These are phyloP conservation scores for Perithous albicinctus DNA, from an alignment of 2,888 invertebrate genomes.

Conservation along the genomic window DNA sequence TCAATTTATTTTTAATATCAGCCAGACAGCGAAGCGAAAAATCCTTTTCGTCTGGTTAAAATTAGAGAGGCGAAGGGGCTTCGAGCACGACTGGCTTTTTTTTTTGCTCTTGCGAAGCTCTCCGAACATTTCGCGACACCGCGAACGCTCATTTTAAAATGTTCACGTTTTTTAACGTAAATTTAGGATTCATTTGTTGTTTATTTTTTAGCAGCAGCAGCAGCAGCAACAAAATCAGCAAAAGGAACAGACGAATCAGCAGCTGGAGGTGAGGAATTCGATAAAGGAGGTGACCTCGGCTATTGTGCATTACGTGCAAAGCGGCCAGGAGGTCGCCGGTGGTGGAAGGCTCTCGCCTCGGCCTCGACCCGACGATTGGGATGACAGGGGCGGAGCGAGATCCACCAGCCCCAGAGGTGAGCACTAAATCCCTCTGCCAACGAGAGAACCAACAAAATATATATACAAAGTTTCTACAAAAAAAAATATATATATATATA, in stretches of 20 bases:
- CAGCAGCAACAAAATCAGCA: constrained; percentile 73
- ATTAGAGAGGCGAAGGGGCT: constrained; percentile 57
- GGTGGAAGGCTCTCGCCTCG: constrained; percentile 81
- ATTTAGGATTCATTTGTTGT: constrained; percentile 14
- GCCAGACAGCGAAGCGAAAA: constrained; percentile 75
- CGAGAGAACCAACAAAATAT: constrained; percentile 58
- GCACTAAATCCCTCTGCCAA: constrained; percentile 79
- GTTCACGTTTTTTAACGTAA: not conserved
- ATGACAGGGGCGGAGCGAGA: constrained; percentile 82
- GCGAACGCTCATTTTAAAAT: not conserved
- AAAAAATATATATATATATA: constrained; percentile 50
- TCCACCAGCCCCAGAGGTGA: constrained; percentile 84
- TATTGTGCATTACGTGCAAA: constrained; percentile 94
- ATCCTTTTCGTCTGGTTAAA: constrained; percentile 69
- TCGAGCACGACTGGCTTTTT: constrained; percentile 20
- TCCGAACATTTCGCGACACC: not conserved
- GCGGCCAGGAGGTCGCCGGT: constrained; percentile 84
- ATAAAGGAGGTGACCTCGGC: constrained; percentile 97
- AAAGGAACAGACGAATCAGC: constrained; percentile 83
- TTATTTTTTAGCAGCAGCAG: constrained; percentile 58
- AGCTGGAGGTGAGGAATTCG: constrained; percentile 87
- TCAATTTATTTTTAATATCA: constrained; percentile 81
- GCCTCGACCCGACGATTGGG: constrained; percentile 79
- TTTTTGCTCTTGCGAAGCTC: constrained; percentile 19
- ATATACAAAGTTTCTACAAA: constrained; percentile 67